A percentile compares a stretch with the other conserved stretches of the same genome.
Evolutionary conservation across 2,113 vertebrate species (phyloP).

Genomic region (Chionis minor): DNA sequence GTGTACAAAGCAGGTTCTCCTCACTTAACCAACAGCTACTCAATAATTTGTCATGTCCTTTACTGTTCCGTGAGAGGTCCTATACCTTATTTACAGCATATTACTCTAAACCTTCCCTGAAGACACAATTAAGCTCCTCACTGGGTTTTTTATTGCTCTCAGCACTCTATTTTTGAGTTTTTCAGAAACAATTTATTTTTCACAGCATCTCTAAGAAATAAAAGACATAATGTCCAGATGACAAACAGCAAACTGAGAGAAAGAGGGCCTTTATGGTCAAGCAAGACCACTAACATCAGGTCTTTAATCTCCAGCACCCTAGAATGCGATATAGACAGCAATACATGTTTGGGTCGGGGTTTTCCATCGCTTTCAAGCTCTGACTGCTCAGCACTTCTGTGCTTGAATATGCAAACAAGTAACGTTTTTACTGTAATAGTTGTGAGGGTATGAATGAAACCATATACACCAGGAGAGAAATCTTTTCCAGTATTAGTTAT

Average conservation of each 20-base stretch:
- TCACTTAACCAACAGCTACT: neutral
- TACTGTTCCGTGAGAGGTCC: neutral
- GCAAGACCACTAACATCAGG: constrained; percentile 9
- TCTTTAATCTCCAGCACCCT: neutral
- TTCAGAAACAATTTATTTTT: constrained; percentile 40
- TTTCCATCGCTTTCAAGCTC: neutral
- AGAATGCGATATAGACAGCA: neutral
- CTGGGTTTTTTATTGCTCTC: constrained; percentile 11
- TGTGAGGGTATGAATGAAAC: neutral
- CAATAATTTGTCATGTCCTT: neutral
- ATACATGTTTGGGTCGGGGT: neutral
- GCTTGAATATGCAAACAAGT: neutral
- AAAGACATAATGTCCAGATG: constrained; percentile 18
- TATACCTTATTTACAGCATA: neutral
- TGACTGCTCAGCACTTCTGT: neutral
- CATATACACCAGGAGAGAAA: neutral
- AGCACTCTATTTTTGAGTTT: constrained; percentile 10
- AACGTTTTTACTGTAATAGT: neutral
- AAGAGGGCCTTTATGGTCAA: neutral
- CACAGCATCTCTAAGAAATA: constrained; percentile 10
- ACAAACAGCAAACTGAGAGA: neutral
- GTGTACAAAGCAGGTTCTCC: neutral
- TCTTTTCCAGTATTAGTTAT: neutral
- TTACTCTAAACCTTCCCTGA: neutral
- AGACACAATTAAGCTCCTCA: constrained; percentile 15